Percentiles rank a stretch among this genome's conserved stretches.
phyloP scores from a whole-genome alignment of 2,888 invertebrate species.

The Drosophila buzzatii region DNA sequence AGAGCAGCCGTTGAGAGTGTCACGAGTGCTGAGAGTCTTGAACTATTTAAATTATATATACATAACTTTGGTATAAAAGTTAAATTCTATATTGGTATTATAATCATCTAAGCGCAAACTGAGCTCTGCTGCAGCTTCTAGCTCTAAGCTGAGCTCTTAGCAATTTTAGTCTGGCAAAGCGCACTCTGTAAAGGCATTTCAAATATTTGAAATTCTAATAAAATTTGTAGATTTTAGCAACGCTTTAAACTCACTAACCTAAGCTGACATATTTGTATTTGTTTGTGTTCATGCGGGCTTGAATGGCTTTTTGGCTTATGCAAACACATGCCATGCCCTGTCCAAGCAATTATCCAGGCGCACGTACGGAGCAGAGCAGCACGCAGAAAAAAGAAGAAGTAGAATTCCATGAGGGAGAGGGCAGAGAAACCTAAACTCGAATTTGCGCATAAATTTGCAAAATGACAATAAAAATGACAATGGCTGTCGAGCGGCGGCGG shows the following conservation, averaged over 20 bases:
- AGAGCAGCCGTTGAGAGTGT: background rate
- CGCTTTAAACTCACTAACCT: background rate
- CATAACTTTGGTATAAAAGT: background rate
- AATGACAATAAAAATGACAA: conserved; percentile 68
- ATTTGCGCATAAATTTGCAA: conserved; percentile 67
- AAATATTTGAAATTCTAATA: background rate
- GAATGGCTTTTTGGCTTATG: conserved; percentile 21
- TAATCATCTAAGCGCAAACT: background rate
- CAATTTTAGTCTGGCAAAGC: background rate
- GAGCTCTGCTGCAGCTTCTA: no score
- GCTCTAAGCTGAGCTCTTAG: background rate
- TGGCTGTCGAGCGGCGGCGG: conserved; percentile 27
- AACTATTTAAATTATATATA: background rate
- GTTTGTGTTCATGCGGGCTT: background rate
- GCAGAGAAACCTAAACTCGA: conserved; percentile 11
- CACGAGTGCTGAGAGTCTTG: background rate
- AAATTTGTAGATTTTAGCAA: background rate
- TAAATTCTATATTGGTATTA: background rate
- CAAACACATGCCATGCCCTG: conserved; percentile 18
- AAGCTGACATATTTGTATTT: conserved; percentile 4
- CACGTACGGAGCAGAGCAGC: conserved; percentile 41
- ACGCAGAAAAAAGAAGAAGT: conserved; percentile 16
- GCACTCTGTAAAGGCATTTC: background rate
- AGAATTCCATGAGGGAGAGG: background rate
- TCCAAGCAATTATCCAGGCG: conserved; percentile 43